Percentiles rank a stretch among this genome's conserved stretches.
These are phyloP conservation scores for Theristicus caerulescens DNA, from an alignment of 2,113 vertebrate species.

Conservation along the genomic window DNA sequence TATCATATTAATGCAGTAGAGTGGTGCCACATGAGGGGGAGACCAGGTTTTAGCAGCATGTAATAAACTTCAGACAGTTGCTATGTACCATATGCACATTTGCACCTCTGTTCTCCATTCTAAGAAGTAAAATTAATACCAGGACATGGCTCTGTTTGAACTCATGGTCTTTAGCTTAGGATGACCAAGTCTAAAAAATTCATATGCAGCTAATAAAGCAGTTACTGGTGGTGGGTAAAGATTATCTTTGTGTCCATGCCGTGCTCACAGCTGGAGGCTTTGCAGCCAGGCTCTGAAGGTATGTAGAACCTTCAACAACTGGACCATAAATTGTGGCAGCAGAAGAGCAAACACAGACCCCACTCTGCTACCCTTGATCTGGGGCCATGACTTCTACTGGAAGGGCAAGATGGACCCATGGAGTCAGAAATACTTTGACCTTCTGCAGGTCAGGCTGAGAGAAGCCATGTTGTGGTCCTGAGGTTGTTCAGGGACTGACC, in stretches of 20 bases:
- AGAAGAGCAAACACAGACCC: background rate
- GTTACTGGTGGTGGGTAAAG: background rate
- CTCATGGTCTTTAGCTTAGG: background rate
- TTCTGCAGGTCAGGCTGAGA: background rate
- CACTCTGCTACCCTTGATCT: fast-evolving
- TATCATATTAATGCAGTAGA: background rate
- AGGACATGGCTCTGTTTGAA: background rate
- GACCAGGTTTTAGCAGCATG: background rate
- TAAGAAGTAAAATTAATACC: background rate
- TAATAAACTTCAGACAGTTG: background rate
- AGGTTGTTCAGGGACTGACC: background rate
- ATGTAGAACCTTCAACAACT: background rate
- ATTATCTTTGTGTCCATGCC: background rate
- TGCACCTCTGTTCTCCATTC: background rate
- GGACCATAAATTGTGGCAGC: background rate
- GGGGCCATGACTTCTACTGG: background rate
- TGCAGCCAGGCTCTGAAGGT: background rate
- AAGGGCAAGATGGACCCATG: background rate
- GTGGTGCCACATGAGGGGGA: background rate
- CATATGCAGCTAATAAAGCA: background rate
- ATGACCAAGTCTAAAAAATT: background rate
- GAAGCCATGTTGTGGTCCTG: background rate
- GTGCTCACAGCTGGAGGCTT: background rate
- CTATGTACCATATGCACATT: background rate
- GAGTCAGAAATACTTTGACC: background rate